Conservation (phyloP, 2,888 invertebrate genomes). For the Timema cristinae region DNA sequence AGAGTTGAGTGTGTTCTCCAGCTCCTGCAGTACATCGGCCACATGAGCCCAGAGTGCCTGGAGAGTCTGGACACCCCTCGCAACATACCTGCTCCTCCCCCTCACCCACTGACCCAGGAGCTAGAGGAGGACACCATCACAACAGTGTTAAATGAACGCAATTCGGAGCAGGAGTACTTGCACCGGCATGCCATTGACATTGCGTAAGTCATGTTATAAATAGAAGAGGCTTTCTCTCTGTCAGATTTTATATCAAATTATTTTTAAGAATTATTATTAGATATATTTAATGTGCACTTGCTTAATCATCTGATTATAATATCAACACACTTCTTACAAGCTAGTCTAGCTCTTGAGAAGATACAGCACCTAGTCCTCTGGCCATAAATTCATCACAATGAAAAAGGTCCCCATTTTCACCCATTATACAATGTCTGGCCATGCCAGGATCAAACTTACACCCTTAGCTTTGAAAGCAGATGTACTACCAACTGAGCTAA, state of each 20-base stretch:
- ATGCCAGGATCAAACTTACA: too few relatives aligned
- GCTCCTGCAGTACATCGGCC: conserved; percentile 86
- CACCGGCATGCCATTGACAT: conserved; percentile 36
- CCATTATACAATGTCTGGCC: too few relatives aligned
- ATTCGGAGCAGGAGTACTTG: conserved; percentile 74
- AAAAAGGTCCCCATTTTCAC: too few relatives aligned
- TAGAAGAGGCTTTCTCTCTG: not conserved
- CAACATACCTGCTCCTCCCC: conserved; percentile 69
- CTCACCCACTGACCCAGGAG: conserved; percentile 65
- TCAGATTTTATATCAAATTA: not conserved
- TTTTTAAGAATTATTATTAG: too few relatives aligned
- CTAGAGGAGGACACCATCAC: conserved; percentile 83
- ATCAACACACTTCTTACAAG: not conserved
- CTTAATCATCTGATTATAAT: too few relatives aligned
- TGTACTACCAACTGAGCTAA: too few relatives aligned
- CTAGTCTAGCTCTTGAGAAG: not conserved
- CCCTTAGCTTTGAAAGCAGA: too few relatives aligned
- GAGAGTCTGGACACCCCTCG: conserved; percentile 62
- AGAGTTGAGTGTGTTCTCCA: conserved; percentile 41
- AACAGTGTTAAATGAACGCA: conserved; percentile 77
- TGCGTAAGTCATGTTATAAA: conserved; percentile 24
- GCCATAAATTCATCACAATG: not conserved
- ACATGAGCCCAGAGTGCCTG: conserved; percentile 86
- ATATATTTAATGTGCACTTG: too few relatives aligned
- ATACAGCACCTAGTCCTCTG: not conserved